Evolutionary conservation across 2,113 vertebrate species (phyloP).

Genomic region (Cynopterus brachyotis): DNA sequence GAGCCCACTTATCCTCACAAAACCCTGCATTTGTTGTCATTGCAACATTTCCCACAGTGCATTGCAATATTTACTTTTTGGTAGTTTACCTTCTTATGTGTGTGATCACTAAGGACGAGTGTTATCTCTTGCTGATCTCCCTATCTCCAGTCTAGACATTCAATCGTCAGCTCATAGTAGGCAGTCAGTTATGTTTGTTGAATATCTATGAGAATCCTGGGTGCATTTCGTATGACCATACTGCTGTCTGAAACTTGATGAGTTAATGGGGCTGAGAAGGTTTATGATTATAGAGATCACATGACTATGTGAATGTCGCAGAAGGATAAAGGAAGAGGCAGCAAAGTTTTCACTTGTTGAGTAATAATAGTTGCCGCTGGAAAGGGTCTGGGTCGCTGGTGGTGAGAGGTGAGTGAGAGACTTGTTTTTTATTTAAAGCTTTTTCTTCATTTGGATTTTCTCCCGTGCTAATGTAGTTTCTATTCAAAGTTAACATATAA

Average conservation of each 20-base stretch:
- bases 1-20: conserved; percentile 36
- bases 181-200: neutral
- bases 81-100: neutral
- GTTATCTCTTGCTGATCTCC: neutral
- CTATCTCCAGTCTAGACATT: neutral
- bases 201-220: neutral
- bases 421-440: neutral
- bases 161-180: neutral
- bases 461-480: neutral
- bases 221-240: neutral
- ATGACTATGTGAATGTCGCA: neutral
- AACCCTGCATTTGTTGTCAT: conserved; percentile 34
- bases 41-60: conserved; percentile 35
- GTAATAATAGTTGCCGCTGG: neutral
- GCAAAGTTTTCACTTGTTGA: neutral
- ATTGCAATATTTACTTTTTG: conserved; percentile 20
- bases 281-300: neutral
- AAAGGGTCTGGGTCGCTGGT: neutral
- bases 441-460: conserved; percentile 26
- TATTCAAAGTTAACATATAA: neutral
- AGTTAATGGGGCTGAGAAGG: neutral
- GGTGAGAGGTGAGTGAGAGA: neutral
- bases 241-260: neutral
- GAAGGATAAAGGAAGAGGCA: neutral
- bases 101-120: neutral